A percentile compares a stretch with the other conserved stretches of the same genome.
Conservation (phyloP, 2,888 invertebrate genomes). For the Stenodera caucasica region DNA sequence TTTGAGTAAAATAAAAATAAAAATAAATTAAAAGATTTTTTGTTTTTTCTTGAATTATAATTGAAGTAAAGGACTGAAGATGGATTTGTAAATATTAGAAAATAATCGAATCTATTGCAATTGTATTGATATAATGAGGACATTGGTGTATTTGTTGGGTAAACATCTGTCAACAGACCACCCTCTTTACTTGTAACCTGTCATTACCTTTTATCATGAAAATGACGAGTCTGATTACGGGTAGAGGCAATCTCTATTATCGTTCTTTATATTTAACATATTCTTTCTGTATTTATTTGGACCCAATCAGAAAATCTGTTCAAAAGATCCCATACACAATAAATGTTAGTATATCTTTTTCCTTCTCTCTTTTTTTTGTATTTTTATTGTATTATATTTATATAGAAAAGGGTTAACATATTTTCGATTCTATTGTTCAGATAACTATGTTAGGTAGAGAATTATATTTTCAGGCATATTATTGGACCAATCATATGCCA, state of each 20-base stretch:
- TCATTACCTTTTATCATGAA: constrained; percentile 53
- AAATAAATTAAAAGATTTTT: too few relatives aligned
- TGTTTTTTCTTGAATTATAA: too few relatives aligned
- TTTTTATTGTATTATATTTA: too few relatives aligned
- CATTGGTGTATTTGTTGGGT: constrained; percentile 46
- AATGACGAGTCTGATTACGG: constrained; percentile 48
- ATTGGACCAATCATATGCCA: constrained; percentile 37
- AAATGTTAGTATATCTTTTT: neutral
- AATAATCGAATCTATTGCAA: too few relatives aligned
- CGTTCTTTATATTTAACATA: constrained; percentile 37
- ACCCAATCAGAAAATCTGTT: constrained; percentile 30
- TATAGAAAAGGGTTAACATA: constrained; percentile 23
- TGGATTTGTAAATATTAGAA: too few relatives aligned
- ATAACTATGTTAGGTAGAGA: constrained; percentile 27
- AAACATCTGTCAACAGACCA: constrained; percentile 57
- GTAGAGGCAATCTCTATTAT: constrained; percentile 37
- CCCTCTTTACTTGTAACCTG: constrained; percentile 51
- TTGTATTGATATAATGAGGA: neutral
- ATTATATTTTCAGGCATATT: constrained; percentile 28
- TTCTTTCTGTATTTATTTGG: constrained; percentile 16
- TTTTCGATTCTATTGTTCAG: constrained; percentile 30
- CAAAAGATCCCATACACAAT: constrained; percentile 37
- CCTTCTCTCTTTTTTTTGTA: too few relatives aligned
- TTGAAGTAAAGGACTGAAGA: too few relatives aligned
- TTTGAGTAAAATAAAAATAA: too few relatives aligned